phyloP scores from a whole-genome alignment of 35 echinoderm and acorn worm genomes.

The Eucidaris tribuloides region DNA sequence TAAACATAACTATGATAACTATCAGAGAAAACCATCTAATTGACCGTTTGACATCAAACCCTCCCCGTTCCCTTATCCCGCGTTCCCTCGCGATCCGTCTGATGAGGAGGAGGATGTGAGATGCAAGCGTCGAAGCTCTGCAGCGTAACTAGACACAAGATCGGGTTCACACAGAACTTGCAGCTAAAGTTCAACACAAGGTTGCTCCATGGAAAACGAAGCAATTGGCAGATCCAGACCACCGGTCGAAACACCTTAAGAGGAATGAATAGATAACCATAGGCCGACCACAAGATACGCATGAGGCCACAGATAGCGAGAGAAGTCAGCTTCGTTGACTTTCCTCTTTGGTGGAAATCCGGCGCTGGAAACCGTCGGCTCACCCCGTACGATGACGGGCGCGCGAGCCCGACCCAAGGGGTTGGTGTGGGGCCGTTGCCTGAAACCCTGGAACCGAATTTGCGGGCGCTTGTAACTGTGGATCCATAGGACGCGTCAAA shows the following conservation, averaged over 20 bases:
- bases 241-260: slow-evolving; percentile 43
- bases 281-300: slow-evolving; percentile 76
- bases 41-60: slow-evolving; percentile 32
- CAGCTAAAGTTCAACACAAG: slow-evolving; percentile 72
- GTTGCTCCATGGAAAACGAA: slow-evolving; percentile 65
- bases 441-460: slow-evolving; percentile 82
- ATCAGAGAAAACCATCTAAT: too few relatives aligned
- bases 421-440: slow-evolving; percentile 77
- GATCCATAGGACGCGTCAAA: slow-evolving; percentile 93
- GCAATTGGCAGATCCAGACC: slow-evolving; percentile 26
- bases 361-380: slow-evolving; percentile 61
- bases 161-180: slow-evolving; percentile 75
- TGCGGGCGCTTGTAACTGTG: slow-evolving; percentile 71
- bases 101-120: neutral
- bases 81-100: neutral
- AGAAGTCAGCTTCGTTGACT: slow-evolving; percentile 61
- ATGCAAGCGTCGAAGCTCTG: slow-evolving; percentile 32
- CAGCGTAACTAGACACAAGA: slow-evolving; percentile 55
- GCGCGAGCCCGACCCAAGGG: slow-evolving; percentile 55
- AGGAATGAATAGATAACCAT: slow-evolving; percentile 83
- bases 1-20: too few relatives aligned
- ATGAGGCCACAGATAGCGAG: slow-evolving; percentile 56
- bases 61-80: neutral
- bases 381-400: slow-evolving; percentile 46
- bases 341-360: slow-evolving; percentile 74